These are phyloP conservation scores for Lepidurus couesii DNA, from an alignment of 1,140 invertebrate genomes.

Conservation along the genomic window DNA sequence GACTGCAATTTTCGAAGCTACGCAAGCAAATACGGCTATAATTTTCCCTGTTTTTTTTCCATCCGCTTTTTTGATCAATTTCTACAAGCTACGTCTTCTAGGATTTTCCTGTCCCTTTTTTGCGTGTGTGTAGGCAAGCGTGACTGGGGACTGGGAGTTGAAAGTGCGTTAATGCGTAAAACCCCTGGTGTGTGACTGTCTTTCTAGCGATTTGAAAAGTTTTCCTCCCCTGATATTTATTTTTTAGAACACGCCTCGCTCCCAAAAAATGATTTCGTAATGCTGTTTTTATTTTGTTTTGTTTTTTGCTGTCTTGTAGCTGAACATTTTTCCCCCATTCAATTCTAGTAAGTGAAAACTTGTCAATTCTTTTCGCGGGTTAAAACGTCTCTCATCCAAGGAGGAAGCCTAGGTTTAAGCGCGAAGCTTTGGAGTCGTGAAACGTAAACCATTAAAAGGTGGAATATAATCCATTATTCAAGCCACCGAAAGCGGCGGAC, in stretches of 20 bases:
- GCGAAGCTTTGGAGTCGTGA: neutral
- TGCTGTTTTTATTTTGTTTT: too few relatives aligned
- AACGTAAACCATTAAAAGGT: conserved; percentile 8
- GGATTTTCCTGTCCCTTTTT: too few relatives aligned
- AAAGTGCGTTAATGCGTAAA: conserved; percentile 15
- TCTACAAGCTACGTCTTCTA: neutral
- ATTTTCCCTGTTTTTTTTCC: neutral
- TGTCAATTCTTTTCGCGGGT: neutral
- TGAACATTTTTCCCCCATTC: neutral
- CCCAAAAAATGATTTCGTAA: too few relatives aligned
- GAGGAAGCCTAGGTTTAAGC: neutral
- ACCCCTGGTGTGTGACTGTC: neutral
- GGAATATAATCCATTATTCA: conserved; percentile 22
- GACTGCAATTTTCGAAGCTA: conserved; percentile 5
- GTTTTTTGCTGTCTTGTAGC: neutral
- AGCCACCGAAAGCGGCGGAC: neutral
- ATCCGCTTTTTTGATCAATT: neutral
- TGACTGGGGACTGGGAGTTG: neutral
- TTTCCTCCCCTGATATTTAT: neutral
- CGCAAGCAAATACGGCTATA: neutral
- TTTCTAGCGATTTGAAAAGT: neutral
- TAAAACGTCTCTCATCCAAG: neutral
- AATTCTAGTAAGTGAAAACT: neutral
- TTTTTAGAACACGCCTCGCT: neutral
- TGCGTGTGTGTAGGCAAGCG: too few relatives aligned